Percentiles rank a stretch among this genome's conserved stretches.
These are phyloP conservation scores for Brachionus rubens DNA, from an alignment of 1,140 invertebrate genomes.

Conservation along the genomic window DNA sequence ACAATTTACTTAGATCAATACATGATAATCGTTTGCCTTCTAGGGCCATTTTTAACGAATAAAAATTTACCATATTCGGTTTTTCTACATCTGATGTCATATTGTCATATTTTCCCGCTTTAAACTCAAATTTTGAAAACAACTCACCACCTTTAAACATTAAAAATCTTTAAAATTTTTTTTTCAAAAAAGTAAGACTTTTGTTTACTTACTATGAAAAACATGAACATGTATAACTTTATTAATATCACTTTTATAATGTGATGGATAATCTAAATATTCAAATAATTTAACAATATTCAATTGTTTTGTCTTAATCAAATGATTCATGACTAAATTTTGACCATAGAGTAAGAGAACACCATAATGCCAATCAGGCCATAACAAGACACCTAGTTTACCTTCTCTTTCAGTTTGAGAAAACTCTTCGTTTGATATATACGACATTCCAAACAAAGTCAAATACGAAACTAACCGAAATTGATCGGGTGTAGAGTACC, in stretches of 20 bases:
- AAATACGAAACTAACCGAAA: conserved; percentile 35
- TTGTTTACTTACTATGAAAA: conserved; percentile 13
- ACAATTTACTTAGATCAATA: too few species aligned
- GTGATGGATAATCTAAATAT: conserved; percentile 35
- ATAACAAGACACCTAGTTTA: conserved; percentile 15
- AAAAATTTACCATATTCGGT: neutral
- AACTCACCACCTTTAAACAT: neutral
- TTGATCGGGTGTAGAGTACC: conserved; percentile 29
- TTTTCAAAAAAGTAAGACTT: neutral
- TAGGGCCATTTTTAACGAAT: conserved; percentile 31
- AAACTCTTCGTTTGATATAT: conserved; percentile 39
- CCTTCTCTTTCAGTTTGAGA: conserved; percentile 18
- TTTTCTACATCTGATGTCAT: neutral
- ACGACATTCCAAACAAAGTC: conserved; percentile 39
- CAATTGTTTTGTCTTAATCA: conserved; percentile 24
- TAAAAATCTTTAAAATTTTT: neutral
- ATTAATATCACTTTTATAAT: neutral
- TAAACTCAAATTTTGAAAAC: conserved; percentile 46
- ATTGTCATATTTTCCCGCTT: conserved; percentile 39
- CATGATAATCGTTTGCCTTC: conserved; percentile 13
- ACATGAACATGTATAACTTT: conserved; percentile 35
- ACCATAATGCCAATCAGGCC: conserved; percentile 45
- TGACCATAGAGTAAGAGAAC: conserved; percentile 23
- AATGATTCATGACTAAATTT: conserved; percentile 22
- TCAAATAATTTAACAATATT: conserved; percentile 11